phyloP scores from a whole-genome alignment of 64 coral and sea anemone species.

The Stichodactyla helianthus region DNA sequence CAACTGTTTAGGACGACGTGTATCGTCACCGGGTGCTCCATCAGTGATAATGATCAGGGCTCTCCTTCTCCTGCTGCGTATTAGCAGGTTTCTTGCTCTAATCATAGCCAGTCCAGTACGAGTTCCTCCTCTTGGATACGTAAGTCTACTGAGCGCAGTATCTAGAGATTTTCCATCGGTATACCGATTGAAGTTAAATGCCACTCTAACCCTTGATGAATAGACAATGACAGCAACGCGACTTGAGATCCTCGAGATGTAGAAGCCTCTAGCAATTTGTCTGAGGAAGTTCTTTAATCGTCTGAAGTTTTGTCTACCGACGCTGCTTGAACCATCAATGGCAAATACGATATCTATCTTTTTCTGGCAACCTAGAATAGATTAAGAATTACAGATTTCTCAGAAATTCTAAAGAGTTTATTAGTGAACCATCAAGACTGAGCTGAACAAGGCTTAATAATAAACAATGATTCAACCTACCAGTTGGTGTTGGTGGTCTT shows the following conservation, averaged over 20 bases:
- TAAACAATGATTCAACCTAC: neutral
- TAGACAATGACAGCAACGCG: constrained; percentile 71
- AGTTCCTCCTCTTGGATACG: constrained; percentile 44
- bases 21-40: constrained; percentile 33
- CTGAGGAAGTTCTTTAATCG: constrained; percentile 55
- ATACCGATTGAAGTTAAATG: constrained; percentile 46
- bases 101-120: constrained; percentile 57
- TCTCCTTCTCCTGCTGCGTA: constrained; percentile 40
- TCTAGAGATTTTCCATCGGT: constrained; percentile 33
- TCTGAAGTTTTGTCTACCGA: constrained; percentile 61
- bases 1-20: constrained; percentile 46
- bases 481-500: neutral
- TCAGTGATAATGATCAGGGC: constrained; percentile 49
- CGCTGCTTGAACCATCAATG: constrained; percentile 63
- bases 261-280: constrained; percentile 51
- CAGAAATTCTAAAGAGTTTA: neutral
- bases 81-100: constrained; percentile 45
- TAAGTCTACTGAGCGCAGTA: constrained; percentile 31
- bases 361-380: constrained; percentile 52
- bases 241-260: constrained; percentile 42
- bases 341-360: constrained; percentile 72
- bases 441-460: neutral
- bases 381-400: neutral
- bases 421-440: neutral
- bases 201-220: constrained; percentile 34